phyloP scores from a whole-genome alignment of 1,140 invertebrate genomes.

The Platyscapa corneri region DNA sequence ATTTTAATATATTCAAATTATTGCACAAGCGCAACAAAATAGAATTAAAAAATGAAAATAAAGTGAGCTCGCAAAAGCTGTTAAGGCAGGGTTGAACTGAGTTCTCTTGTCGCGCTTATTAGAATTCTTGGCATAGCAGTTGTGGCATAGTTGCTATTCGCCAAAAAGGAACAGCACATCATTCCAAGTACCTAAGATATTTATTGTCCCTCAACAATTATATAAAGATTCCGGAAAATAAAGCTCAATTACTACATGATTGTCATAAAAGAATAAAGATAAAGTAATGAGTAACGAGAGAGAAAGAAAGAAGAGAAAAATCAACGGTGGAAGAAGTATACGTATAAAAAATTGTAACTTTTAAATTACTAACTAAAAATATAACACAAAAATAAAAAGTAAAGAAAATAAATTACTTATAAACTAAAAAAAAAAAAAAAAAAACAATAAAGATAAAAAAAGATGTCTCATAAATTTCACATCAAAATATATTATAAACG shows the following conservation, averaged over 20 bases:
- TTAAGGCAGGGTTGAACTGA: no score
- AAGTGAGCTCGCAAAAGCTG: not conserved
- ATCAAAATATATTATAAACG: no score
- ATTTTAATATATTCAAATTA: not conserved
- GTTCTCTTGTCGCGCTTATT: not conserved
- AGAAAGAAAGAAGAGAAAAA: no score
- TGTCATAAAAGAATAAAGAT: not conserved
- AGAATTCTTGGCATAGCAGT: conserved; percentile 12
- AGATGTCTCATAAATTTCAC: no score
- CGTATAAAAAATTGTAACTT: no score
- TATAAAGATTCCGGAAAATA: not conserved
- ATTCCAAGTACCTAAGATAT: not conserved
- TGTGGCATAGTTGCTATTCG: not conserved
- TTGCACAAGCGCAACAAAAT: not conserved
- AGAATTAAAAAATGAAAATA: not conserved
- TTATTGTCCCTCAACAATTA: conserved; percentile 1
- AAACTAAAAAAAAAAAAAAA: no score
- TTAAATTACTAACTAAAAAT: not conserved
- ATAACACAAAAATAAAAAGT: not conserved
- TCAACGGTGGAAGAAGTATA: no score
- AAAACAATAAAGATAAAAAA: no score
- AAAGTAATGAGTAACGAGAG: not conserved
- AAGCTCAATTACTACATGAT: not conserved
- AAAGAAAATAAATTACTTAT: not conserved
- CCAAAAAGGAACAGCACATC: not conserved